Percentiles rank a stretch among this genome's conserved stretches.
Evolutionary conservation across 1,140 invertebrate genomes (phyloP).

Genomic region (Brachystomella parvula): DNA sequence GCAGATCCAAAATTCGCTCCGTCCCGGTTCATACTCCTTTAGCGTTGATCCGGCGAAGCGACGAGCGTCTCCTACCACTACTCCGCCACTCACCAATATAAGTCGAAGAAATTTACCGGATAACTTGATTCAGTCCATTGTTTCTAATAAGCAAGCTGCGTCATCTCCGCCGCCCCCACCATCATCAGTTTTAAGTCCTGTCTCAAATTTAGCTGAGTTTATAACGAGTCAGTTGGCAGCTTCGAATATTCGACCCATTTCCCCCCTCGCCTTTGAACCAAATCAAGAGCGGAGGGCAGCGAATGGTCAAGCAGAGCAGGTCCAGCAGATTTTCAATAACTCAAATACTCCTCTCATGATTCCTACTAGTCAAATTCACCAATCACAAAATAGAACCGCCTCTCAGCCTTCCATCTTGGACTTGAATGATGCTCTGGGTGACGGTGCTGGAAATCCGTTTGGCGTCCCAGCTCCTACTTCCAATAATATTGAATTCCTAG

Average conservation of each 20-base stretch:
- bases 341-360: not conserved
- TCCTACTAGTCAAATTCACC: too few relatives aligned
- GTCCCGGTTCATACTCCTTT: not conserved
- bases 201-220: slow-evolving; percentile 36
- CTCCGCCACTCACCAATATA: not conserved
- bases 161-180: slow-evolving; percentile 12
- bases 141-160: slow-evolving; percentile 9
- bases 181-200: not conserved
- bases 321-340: not conserved
- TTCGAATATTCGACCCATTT: slow-evolving; percentile 36
- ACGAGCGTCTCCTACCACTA: not conserved
- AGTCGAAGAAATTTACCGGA: not conserved
- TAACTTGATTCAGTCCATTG: not conserved
- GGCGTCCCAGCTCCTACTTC: not conserved
- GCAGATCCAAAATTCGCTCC: not conserved
- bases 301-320: not conserved
- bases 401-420: not conserved
- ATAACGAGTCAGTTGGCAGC: slow-evolving; percentile 34
- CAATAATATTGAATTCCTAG: not conserved
- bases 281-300: slow-evolving; percentile 8
- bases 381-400: not conserved
- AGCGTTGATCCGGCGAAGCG: not conserved
- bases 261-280: slow-evolving; percentile 27
- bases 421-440: not conserved
- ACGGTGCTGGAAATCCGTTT: not conserved